phyloP scores from a whole-genome alignment of 1,140 invertebrate species.

The Drosophila elegans region DNA sequence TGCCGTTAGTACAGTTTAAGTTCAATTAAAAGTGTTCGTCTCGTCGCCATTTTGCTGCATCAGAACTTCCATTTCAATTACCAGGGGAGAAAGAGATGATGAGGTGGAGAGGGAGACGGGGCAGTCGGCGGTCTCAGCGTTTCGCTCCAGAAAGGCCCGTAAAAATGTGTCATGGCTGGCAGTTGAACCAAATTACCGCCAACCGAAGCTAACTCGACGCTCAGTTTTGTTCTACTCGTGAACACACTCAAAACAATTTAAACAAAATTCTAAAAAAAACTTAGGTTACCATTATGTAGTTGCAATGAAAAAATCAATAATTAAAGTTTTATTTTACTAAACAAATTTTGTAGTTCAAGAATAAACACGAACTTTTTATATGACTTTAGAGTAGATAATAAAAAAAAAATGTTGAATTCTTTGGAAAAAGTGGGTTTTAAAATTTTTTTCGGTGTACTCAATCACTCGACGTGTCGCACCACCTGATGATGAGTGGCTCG shows the following conservation, averaged over 20 bases:
- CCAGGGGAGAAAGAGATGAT: constrained; percentile 3
- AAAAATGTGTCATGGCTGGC: constrained; percentile 78
- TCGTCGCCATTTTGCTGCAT: constrained; percentile 58
- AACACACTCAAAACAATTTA: constrained; percentile 8
- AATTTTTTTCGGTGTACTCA: constrained; percentile 37
- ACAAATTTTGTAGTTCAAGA: too few species aligned
- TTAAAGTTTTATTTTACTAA: too few species aligned
- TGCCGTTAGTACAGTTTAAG: constrained; percentile 76
- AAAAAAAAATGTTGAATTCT: too few species aligned
- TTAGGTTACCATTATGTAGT: not conserved
- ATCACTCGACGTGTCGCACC: constrained; percentile 71
- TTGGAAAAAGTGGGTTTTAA: too few species aligned
- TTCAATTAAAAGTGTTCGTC: constrained; percentile 64
- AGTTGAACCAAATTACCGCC: constrained; percentile 71
- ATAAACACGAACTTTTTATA: too few species aligned
- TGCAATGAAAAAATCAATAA: too few species aligned
- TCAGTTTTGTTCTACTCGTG: constrained; percentile 40
- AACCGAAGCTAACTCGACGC: constrained; percentile 26
- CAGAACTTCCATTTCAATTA: constrained; percentile 67
- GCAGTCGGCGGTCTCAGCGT: constrained; percentile 23
- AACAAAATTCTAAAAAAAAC: not conserved
- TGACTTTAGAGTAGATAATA: too few species aligned
- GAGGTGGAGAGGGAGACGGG: not conserved
- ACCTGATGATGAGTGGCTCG: constrained; percentile 72
- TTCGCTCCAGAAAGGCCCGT: constrained; percentile 68